These are phyloP conservation scores for Indicator indicator DNA, from an alignment of 2,113 vertebrate genomes.

Conservation along the genomic window DNA sequence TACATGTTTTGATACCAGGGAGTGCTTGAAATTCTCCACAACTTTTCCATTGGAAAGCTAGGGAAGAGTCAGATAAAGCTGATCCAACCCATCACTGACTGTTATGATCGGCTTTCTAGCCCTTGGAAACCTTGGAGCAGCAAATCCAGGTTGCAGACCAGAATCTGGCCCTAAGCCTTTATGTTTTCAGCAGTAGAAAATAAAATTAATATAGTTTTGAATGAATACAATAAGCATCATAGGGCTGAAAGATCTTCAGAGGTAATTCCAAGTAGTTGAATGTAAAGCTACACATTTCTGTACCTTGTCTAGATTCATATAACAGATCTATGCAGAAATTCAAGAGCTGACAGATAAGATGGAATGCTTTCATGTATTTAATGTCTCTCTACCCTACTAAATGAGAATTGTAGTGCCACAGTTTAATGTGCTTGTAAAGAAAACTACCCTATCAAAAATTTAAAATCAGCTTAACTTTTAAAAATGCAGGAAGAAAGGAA, in stretches of 20 bases:
- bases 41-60: neutral
- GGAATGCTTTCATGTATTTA: conserved; percentile 52
- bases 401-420: conserved; percentile 30
- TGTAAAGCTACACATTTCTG: neutral
- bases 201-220: conserved; percentile 14
- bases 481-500: conserved; percentile 48
- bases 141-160: neutral
- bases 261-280: conserved; percentile 2
- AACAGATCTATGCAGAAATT: conserved; percentile 22
- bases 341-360: conserved; percentile 18
- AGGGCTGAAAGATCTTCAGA: neutral
- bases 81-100: neutral
- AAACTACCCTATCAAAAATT: conserved; percentile 56
- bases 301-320: neutral
- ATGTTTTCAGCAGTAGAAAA: conserved; percentile 31
- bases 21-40: neutral
- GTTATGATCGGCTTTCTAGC: neutral
- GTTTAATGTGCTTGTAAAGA: conserved; percentile 34
- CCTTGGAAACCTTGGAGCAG: conserved; percentile 1
- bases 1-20: neutral
- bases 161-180: neutral
- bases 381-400: conserved; percentile 27
- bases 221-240: neutral
- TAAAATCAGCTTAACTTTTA: conserved; percentile 52
- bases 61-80: neutral